phyloP scores from a whole-genome alignment of 2,888 invertebrate genomes.

The Alloscopus bannaensis region DNA sequence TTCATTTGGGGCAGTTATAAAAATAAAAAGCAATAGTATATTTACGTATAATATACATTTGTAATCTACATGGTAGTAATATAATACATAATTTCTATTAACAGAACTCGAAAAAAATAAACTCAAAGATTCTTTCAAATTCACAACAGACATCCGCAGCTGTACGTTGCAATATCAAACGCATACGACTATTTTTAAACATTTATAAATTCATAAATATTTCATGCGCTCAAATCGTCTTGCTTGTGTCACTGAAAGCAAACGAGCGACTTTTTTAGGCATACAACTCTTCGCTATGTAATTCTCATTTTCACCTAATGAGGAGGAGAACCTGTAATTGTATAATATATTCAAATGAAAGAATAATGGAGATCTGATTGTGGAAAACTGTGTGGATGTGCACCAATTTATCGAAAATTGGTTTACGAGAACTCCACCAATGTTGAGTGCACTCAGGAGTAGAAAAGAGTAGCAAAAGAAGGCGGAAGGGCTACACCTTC shows the following conservation, averaged over 20 bases:
- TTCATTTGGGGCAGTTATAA: not conserved
- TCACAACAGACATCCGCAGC: no score
- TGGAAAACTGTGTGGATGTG: no score
- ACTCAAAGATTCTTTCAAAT: not conserved
- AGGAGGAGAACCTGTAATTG: no score
- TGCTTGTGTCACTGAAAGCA: not conserved
- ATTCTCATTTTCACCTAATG: not conserved
- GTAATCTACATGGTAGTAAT: not conserved
- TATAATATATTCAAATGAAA: no score
- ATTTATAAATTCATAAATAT: not conserved
- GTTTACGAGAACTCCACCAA: no score
- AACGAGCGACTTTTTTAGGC: not conserved
- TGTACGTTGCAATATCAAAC: no score
- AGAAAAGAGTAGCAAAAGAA: not conserved
- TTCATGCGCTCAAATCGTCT: not conserved
- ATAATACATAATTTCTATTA: not conserved
- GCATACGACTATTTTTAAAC: not conserved
- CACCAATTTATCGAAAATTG: no score
- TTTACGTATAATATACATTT: not conserved
- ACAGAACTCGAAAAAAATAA: not conserved
- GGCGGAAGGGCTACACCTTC: constrained; percentile 14
- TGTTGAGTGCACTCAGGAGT: not conserved
- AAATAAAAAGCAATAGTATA: not conserved
- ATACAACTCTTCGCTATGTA: not conserved
- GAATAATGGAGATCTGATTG: no score